A percentile compares a stretch with the other conserved stretches of the same genome.
These are phyloP conservation scores for Epinotia demarniana DNA, from an alignment of 2,888 invertebrate genomes.

Conservation along the genomic window DNA sequence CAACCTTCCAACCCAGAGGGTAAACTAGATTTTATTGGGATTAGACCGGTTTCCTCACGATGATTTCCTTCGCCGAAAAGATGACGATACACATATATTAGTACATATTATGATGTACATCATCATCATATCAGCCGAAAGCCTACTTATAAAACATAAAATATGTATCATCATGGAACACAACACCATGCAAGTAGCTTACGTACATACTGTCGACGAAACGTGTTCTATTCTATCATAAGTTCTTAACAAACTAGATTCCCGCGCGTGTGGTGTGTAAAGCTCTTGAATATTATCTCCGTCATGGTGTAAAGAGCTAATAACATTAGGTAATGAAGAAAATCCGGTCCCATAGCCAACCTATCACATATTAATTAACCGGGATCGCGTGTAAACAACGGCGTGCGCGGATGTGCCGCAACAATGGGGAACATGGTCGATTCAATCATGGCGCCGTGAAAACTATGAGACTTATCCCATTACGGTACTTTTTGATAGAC, in stretches of 20 bases:
- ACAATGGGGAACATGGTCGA: constrained; percentile 59
- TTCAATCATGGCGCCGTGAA: constrained; percentile 64
- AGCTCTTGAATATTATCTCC: constrained; percentile 18
- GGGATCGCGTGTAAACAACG: constrained; percentile 65
- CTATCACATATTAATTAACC: constrained; percentile 54
- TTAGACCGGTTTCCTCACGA: no score
- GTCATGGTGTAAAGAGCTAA: constrained; percentile 12
- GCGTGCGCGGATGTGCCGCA: constrained; percentile 59
- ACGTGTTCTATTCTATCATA: background rate
- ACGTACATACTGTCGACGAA: background rate
- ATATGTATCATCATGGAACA: no score
- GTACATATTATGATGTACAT: no score
- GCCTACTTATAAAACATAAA: no score
- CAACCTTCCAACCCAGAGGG: no score
- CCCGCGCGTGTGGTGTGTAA: background rate
- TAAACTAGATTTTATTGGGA: no score
- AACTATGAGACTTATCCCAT: constrained; percentile 66
- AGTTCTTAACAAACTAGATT: constrained; percentile 11
- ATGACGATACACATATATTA: no score
- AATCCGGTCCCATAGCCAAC: constrained; percentile 25
- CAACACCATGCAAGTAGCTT: no score
- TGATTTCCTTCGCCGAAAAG: no score
- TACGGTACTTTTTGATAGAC: constrained; percentile 61
- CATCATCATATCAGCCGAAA: no score
- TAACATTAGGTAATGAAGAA: constrained; percentile 27